Percentiles rank a stretch among this genome's conserved stretches.
Evolutionary conservation across 2,888 invertebrate species (phyloP).

Genomic region (Acanthacorydalis orientalis): DNA sequence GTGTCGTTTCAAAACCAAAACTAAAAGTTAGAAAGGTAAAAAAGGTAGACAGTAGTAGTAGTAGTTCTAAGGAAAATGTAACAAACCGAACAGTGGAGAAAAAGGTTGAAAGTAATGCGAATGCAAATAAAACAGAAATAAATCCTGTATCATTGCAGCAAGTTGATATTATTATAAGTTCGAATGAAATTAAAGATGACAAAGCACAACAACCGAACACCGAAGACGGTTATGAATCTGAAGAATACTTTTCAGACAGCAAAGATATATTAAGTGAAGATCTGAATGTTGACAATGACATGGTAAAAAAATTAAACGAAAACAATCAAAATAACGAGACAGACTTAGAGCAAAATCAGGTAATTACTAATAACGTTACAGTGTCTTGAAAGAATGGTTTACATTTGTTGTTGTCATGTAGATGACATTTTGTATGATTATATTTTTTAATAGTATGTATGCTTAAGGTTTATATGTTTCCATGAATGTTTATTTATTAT

Average conservation of each 20-base stretch:
- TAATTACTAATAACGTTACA: neutral
- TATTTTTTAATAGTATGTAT: too few relatives aligned
- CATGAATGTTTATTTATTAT: too few relatives aligned
- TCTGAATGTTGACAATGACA: neutral
- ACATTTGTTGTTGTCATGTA: too few relatives aligned
- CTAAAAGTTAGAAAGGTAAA: neutral
- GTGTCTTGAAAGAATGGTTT: neutral
- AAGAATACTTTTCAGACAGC: conserved; percentile 14
- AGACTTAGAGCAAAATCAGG: conserved; percentile 2
- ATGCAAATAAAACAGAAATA: conserved; percentile 14
- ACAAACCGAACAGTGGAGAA: conserved; percentile 3
- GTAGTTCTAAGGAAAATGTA: conserved; percentile 2
- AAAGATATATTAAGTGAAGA: conserved; percentile 10
- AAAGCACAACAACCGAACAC: conserved; percentile 12
- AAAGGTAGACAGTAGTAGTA: neutral
- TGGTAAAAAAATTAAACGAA: neutral
- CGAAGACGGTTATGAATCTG: conserved; percentile 22
- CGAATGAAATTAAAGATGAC: conserved; percentile 6
- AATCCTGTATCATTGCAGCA: conserved; percentile 8
- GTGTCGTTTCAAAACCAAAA: neutral
- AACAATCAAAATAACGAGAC: neutral
- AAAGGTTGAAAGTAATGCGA: conserved; percentile 14
- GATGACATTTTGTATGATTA: too few relatives aligned
- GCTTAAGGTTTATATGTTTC: too few relatives aligned
- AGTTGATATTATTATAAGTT: conserved; percentile 6